Evolutionary conservation across 2,888 invertebrate genomes (phyloP), one percentile per base, ranked within the genome.

Genomic region (Hydraecia micacea): DNA sequence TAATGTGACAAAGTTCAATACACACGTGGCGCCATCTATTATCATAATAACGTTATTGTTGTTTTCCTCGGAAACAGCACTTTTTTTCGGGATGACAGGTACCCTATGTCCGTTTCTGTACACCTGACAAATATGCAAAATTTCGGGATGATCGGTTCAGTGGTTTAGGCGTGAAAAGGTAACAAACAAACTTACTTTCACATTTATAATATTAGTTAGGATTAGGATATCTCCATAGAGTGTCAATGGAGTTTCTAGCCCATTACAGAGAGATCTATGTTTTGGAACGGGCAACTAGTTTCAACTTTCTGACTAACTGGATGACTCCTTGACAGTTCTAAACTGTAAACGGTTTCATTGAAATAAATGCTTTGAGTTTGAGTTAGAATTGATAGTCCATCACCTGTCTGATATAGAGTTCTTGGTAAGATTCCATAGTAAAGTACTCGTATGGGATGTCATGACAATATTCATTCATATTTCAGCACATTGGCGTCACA

Each of bases 381-480:
- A 60, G 15, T 15, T 25, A 65, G n/a, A 18, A 42, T 39, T 13
- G 25, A 15, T 58, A 21, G 7, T 28, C 39, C 21, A 28, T 39
- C 39, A 21, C 21, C 58, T n/a, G n/a, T 13, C 5, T 25, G 0
- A 18, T 7, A 9, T 18, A 65, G 6, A 67, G 9, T 2, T 32
- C 36, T 21, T 73, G 36, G 9, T 15, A 49, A 46, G 49, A 11
- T 28, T 21, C 8, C 32, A n/a, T 8, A 32, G 4, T 52, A 9
- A 62, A 52, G 42, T 42, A 32, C 15, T 55, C 9, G 1, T 21
- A 36, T 36, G 21, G 18, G 6, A 13, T 42, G 21, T 49, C 18
- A 62, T 67, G 82, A 67, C 42, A 62, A 62, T 62, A 62, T 82
- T 79, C 60, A 80, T 75, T 73, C 73, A 76, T 67, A 84, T 77